A percentile compares a stretch with the other conserved stretches of the same genome.
Conservation (phyloP, 2,113 vertebrate genomes). For the Jaculus jaculus region DNA sequence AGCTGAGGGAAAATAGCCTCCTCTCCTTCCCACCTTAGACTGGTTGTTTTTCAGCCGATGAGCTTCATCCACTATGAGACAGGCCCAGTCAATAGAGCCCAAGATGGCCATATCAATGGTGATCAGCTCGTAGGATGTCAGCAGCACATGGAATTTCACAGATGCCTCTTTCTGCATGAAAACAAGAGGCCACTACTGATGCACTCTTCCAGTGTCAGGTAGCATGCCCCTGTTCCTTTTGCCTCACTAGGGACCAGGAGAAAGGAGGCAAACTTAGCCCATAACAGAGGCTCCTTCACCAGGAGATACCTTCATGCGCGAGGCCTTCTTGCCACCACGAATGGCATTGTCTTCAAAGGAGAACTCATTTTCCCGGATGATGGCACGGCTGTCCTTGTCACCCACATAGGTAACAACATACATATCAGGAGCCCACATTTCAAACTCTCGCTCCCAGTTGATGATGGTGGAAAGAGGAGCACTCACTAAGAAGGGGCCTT, state of each 20-base stretch:
- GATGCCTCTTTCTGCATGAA: slow-evolving; percentile 93
- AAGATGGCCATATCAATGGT: slow-evolving; percentile 97
- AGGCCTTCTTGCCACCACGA: slow-evolving; percentile 96
- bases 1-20: neutral
- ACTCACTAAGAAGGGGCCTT: slow-evolving; percentile 96
- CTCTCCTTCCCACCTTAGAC: slow-evolving; percentile 89
- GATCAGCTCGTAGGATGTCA: slow-evolving; percentile 97
- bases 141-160: slow-evolving; percentile 96
- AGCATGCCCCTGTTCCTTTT: neutral
- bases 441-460: slow-evolving; percentile 99
- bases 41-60: slow-evolving; percentile 99
- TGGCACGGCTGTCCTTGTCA: slow-evolving; percentile 97
- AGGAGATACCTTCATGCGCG: slow-evolving; percentile 94
- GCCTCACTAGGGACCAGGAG: neutral
- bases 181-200: neutral
- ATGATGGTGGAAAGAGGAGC: slow-evolving; percentile 98
- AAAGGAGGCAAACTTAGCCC: neutral
- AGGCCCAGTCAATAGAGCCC: slow-evolving; percentile 98
- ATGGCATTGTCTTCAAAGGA: slow-evolving; percentile 98
- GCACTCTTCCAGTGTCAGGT: no score
- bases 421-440: slow-evolving; percentile 99
- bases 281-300: no score
- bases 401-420: slow-evolving; percentile 98
- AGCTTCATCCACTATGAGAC: slow-evolving; percentile 97
- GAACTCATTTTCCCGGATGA: slow-evolving; percentile 98